These are phyloP conservation scores for Dicaeum eximium DNA, from an alignment of 2,113 vertebrate genomes.

Conservation along the genomic window DNA sequence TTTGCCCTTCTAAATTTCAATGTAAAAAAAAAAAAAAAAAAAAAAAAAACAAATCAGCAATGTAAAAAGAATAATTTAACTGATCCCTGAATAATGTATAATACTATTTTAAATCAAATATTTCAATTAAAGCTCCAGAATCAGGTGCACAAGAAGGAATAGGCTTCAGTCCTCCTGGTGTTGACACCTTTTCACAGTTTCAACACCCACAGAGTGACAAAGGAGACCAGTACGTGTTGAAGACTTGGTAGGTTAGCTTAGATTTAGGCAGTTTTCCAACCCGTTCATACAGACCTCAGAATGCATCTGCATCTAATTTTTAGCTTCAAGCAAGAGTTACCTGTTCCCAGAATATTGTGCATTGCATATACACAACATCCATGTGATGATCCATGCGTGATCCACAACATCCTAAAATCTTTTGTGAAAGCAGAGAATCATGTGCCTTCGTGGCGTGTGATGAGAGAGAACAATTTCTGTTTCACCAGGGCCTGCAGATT, in stretches of 20 bases:
- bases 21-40: neutral
- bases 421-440: neutral
- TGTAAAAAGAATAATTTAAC: neutral
- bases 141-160: neutral
- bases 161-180: neutral
- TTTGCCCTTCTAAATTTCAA: constrained; percentile 30
- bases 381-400: too few species aligned
- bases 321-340: neutral
- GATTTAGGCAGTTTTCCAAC: neutral
- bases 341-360: rapidly evolving
- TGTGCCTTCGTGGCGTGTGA: rapidly evolving
- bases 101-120: neutral
- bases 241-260: neutral
- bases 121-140: neutral
- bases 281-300: neutral
- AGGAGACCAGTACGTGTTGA: neutral
- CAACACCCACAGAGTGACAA: neutral
- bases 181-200: neutral
- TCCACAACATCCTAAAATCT: neutral
- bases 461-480: neutral
- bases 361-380: neutral
- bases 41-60: neutral
- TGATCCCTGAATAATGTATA: neutral
- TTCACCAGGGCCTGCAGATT: neutral
- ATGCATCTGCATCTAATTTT: neutral